Evolutionary conservation across 2,797 vertebrate species (phyloP).

Genomic region (Siniperca scherzeri): DNA sequence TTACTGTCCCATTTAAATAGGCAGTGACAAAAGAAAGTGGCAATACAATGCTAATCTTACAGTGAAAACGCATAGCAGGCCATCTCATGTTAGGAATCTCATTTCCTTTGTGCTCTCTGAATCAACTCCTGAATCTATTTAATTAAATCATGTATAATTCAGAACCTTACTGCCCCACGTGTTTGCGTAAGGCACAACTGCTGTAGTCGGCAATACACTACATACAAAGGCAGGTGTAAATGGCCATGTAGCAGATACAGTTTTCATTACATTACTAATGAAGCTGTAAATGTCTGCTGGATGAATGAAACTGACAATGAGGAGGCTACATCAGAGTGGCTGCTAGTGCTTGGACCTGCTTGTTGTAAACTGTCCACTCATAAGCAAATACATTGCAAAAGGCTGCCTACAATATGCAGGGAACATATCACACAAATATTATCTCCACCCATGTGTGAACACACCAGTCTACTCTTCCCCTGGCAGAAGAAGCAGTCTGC

Average conservation of each 20-base stretch:
- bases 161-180: slow-evolving; percentile 58
- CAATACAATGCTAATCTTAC: slow-evolving; percentile 61
- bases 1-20: slow-evolving; percentile 65
- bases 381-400: background rate
- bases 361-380: slow-evolving; percentile 14
- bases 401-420: background rate
- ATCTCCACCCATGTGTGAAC: slow-evolving; percentile 20
- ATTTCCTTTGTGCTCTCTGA: slow-evolving; percentile 76
- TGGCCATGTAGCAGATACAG: slow-evolving; percentile 28
- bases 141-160: slow-evolving; percentile 83
- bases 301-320: slow-evolving; percentile 30
- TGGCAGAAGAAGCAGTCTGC: slow-evolving; percentile 45
- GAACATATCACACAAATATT: slow-evolving; percentile 7
- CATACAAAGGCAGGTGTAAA: slow-evolving; percentile 50
- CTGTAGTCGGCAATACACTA: slow-evolving; percentile 45
- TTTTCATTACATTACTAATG: slow-evolving; percentile 60
- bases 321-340: background rate
- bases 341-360: background rate
- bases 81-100: slow-evolving; percentile 62
- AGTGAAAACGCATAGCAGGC: slow-evolving; percentile 54
- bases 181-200: slow-evolving; percentile 55
- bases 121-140: slow-evolving; percentile 72
- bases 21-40: slow-evolving; percentile 58
- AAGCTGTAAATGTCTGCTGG: slow-evolving; percentile 38
- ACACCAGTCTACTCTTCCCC: slow-evolving; percentile 27